Evolutionary conservation across 2,888 invertebrate genomes (phyloP).

Genomic region (Meganola albula): DNA sequence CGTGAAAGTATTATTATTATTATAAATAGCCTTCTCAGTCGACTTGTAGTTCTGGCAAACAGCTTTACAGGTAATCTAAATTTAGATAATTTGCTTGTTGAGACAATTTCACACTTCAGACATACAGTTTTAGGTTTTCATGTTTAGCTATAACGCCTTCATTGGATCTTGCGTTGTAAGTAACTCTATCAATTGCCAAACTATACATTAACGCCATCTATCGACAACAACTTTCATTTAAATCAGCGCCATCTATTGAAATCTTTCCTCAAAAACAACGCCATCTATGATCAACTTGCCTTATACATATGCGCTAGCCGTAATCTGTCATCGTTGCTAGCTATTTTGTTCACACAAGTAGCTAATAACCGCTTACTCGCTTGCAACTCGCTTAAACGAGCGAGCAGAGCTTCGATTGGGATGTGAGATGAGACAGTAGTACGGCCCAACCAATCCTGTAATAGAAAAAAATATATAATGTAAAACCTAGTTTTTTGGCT

Average conservation of each 20-base stretch:
- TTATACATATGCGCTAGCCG: slow-evolving; percentile 80
- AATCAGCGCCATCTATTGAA: background rate
- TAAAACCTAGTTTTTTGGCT: background rate
- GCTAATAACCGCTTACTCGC: slow-evolving; percentile 63
- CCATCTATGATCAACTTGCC: slow-evolving; percentile 23
- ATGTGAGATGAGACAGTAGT: slow-evolving; percentile 64
- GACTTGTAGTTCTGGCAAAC: too few relatives aligned
- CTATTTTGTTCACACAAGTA: slow-evolving; percentile 74
- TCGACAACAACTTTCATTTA: background rate
- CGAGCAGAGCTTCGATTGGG: slow-evolving; percentile 52
- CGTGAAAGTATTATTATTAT: too few relatives aligned
- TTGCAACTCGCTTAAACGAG: slow-evolving; percentile 46
- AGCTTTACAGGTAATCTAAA: too few relatives aligned
- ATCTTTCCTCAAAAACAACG: too few relatives aligned
- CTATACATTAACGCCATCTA: background rate
- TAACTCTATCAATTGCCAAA: too few relatives aligned
- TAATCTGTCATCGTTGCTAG: slow-evolving; percentile 75
- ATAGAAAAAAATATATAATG: background rate
- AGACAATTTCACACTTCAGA: too few relatives aligned
- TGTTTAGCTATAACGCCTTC: too few relatives aligned
- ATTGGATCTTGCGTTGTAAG: too few relatives aligned
- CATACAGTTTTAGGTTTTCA: too few relatives aligned
- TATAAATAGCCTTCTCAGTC: too few relatives aligned
- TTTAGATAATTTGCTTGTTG: too few relatives aligned
- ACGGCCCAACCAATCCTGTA: slow-evolving; percentile 75